Conservation (phyloP, 2,113 vertebrate genomes). For the Capreolus pygargus region DNA sequence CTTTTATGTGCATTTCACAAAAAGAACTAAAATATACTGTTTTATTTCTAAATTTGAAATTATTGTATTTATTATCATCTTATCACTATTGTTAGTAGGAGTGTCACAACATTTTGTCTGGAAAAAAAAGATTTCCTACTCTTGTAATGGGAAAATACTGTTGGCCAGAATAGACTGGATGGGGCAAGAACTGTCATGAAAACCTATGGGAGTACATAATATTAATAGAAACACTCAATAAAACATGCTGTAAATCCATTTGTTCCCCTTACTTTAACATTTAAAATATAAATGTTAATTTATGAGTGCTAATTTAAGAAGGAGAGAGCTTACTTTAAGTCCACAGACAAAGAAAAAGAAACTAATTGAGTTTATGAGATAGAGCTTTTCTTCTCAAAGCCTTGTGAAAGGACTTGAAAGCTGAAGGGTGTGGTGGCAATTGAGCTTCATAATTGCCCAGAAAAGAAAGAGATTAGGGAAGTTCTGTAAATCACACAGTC, state of each 20-base stretch:
- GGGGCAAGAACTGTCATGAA: background rate
- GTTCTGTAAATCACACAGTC: background rate
- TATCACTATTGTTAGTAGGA: background rate
- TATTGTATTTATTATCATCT: background rate
- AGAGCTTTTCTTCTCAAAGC: background rate
- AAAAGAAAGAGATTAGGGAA: background rate
- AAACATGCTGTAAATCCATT: background rate
- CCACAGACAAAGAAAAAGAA: background rate
- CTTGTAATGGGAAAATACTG: background rate
- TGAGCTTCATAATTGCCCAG: conserved; percentile 15
- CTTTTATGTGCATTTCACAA: background rate
- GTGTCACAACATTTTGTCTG: background rate
- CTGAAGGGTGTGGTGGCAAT: background rate
- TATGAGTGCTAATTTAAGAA: background rate
- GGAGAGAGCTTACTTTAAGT: background rate
- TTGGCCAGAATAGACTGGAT: background rate
- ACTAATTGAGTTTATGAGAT: background rate
- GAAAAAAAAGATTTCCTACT: background rate
- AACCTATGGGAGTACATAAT: background rate
- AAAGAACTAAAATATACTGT: background rate
- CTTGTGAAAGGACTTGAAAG: background rate
- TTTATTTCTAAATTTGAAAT: conserved; percentile 1
- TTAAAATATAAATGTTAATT: conserved; percentile 6
- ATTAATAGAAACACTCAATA: background rate
- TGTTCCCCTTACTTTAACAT: background rate